Evolutionary conservation across 2,113 vertebrate genomes (phyloP).

Genomic region (Brachyhypopomus occidentalis): DNA sequence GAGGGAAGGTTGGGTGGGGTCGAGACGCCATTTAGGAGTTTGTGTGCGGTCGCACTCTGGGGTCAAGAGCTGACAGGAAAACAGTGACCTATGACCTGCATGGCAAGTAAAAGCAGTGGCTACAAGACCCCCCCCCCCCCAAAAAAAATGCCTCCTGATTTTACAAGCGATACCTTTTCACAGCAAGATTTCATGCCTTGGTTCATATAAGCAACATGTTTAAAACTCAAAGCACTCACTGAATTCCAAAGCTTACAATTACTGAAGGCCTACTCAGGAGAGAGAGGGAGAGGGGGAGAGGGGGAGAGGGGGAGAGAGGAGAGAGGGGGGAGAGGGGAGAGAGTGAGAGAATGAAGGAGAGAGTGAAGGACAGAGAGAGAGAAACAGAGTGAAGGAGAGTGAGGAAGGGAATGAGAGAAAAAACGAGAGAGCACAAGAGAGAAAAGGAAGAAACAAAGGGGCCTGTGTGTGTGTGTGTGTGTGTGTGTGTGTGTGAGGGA

Average conservation of each 20-base stretch:
- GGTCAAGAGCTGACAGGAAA: slow-evolving; percentile 36
- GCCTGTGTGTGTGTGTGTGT: slow-evolving; percentile 34
- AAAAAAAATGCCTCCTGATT: too few relatives aligned
- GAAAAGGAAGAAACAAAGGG: background rate
- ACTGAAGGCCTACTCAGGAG: too few relatives aligned
- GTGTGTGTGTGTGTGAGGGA: slow-evolving; percentile 29
- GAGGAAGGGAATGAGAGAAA: background rate
- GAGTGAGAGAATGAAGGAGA: background rate
- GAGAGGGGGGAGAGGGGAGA: background rate
- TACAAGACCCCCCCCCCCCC: background rate
- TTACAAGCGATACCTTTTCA: too few relatives aligned
- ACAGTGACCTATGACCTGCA: slow-evolving; percentile 55
- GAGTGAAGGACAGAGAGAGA: background rate
- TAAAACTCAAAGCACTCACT: too few relatives aligned
- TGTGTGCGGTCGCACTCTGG: slow-evolving; percentile 23
- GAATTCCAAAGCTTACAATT: too few relatives aligned
- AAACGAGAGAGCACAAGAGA: too few relatives aligned
- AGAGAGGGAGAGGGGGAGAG: too few relatives aligned
- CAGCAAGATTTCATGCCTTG: too few relatives aligned
- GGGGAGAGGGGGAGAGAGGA: too few relatives aligned
- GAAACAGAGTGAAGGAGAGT: background rate
- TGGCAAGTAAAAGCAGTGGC: slow-evolving; percentile 22
- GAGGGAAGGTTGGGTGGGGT: background rate
- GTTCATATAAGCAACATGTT: too few relatives aligned
- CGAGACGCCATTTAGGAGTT: background rate